Conservation (phyloP, 2,113 vertebrate species). For the Paradisaea rubra region DNA sequence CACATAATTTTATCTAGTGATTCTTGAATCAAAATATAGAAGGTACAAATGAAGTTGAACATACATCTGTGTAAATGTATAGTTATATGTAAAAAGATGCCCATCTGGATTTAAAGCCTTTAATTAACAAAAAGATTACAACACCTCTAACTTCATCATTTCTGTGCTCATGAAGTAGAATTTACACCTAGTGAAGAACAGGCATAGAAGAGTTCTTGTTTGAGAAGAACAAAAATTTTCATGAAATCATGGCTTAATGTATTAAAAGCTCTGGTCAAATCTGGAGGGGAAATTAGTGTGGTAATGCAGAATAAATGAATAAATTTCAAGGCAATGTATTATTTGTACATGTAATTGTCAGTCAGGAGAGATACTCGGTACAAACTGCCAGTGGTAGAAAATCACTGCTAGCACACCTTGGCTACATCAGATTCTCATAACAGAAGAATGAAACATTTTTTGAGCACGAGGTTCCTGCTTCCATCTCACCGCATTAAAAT, state of each 20-base stretch:
- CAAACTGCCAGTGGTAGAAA: neutral
- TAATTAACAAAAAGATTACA: neutral
- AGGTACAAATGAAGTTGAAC: neutral
- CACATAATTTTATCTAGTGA: neutral
- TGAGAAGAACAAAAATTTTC: neutral
- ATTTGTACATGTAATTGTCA: neutral
- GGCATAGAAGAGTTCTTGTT: neutral
- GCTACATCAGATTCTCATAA: neutral
- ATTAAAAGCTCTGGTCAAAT: neutral
- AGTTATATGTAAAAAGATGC: neutral
- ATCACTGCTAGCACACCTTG: neutral
- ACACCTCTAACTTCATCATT: neutral
- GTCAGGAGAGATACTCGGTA: neutral
- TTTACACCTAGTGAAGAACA: neutral
- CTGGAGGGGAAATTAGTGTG: neutral
- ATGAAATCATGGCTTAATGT: neutral
- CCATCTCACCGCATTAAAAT: neutral
- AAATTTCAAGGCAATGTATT: neutral
- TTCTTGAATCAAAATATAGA: neutral
- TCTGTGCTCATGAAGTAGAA: neutral
- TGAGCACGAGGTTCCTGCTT: neutral
- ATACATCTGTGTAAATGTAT: neutral
- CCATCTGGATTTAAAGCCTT: neutral
- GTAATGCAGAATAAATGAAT: neutral
- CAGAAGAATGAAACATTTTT: neutral